These are phyloP conservation scores for Eilema caniola DNA, from an alignment of 2,888 invertebrate species.

Conservation along the genomic window DNA sequence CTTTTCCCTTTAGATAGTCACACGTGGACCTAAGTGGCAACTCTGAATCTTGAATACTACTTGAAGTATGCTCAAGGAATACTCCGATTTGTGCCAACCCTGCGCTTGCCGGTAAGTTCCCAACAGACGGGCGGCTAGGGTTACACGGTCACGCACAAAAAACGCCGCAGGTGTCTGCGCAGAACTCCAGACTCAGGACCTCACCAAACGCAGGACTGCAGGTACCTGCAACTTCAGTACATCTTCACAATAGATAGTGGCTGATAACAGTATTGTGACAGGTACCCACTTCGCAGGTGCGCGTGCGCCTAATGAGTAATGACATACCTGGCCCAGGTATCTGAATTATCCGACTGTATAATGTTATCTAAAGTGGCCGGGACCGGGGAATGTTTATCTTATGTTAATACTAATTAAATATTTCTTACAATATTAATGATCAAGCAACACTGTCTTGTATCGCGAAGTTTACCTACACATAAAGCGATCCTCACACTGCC, in stretches of 20 bases:
- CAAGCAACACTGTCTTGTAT: neutral
- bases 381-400: neutral
- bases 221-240: neutral
- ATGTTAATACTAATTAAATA: neutral
- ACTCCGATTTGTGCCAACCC: neutral
- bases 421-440: neutral
- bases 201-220: constrained; percentile 1
- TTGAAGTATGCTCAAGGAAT: no score
- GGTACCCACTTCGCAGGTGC: neutral
- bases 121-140: constrained; percentile 25
- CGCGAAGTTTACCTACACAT: neutral
- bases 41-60: no score
- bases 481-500: no score
- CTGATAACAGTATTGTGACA: neutral
- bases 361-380: constrained; percentile 10
- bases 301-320: constrained; percentile 1
- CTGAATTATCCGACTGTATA: neutral
- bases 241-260: neutral
- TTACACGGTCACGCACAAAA: constrained; percentile 39
- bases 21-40: no score
- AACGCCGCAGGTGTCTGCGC: constrained; percentile 22
- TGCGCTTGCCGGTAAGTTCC: neutral
- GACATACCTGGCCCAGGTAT: neutral
- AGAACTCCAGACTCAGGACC: constrained; percentile 10
- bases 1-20: no score